Percentiles rank a stretch among this genome's conserved stretches.
phyloP scores from a whole-genome alignment of 1,140 invertebrate species.

The Aphaenogaster ashmeadi region DNA sequence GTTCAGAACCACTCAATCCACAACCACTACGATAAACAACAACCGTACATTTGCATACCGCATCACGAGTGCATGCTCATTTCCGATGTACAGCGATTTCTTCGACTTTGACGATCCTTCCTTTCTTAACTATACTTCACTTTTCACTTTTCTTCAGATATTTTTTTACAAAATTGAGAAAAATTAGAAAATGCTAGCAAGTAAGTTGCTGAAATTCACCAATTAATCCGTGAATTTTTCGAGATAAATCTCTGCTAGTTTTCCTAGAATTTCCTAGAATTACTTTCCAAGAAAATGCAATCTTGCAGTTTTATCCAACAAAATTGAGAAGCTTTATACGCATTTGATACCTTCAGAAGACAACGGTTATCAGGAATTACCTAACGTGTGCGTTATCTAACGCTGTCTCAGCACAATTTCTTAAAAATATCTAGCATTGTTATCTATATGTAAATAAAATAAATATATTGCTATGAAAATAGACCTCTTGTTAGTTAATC shows the following conservation, averaged over 20 bases:
- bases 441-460: not conserved
- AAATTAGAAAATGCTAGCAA: constrained; percentile 8
- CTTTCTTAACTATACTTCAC: not conserved
- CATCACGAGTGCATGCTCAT: constrained; percentile 12
- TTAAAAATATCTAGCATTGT: not conserved
- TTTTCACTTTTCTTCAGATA: not conserved
- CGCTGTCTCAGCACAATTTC: not conserved
- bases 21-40: not conserved
- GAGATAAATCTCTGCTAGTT: constrained; percentile 12
- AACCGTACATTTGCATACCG: not conserved
- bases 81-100: not conserved
- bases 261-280: constrained; percentile 20
- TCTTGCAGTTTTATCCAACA: constrained; percentile 36
- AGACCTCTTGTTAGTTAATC: not conserved
- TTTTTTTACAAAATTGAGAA: not conserved
- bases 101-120: not conserved
- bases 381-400: constrained; percentile 3
- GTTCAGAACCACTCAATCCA: not conserved
- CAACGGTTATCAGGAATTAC: constrained; percentile 19
- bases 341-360: constrained; percentile 12
- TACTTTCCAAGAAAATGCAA: constrained; percentile 28
- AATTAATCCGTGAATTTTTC: constrained; percentile 20
- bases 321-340: constrained; percentile 14
- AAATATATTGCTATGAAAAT: not conserved
- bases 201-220: constrained; percentile 8